These are phyloP conservation scores for Atopsyche davidsoni DNA, from an alignment of 1,140 invertebrate genomes.

Conservation along the genomic window DNA sequence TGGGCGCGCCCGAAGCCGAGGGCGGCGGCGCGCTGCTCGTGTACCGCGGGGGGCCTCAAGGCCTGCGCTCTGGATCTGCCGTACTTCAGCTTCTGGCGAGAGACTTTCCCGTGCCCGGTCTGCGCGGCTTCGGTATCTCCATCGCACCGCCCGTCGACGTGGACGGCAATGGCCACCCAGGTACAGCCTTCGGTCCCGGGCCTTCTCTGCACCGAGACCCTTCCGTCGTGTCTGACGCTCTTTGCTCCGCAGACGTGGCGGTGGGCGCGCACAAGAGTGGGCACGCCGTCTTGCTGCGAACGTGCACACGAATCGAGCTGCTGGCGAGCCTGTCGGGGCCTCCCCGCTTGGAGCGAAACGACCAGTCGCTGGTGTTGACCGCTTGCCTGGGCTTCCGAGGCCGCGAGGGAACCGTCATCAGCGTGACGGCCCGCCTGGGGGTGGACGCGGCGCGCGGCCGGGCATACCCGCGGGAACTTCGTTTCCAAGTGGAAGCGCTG, in stretches of 20 bases:
- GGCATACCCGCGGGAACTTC: too few relatives aligned
- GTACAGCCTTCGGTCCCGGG: slow-evolving; percentile 28
- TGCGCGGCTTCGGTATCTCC: slow-evolving; percentile 48
- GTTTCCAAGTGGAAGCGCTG: too few relatives aligned
- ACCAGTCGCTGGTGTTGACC: background rate
- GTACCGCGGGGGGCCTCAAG: slow-evolving; percentile 44
- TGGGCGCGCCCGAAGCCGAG: slow-evolving; percentile 47
- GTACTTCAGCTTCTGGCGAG: slow-evolving; percentile 36
- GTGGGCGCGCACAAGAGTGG: slow-evolving; percentile 47
- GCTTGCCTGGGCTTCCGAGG: slow-evolving; percentile 2
- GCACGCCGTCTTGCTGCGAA: slow-evolving; percentile 41
- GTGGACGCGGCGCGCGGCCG: too few relatives aligned
- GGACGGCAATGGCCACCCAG: slow-evolving; percentile 42
- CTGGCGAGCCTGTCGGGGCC: slow-evolving; percentile 10
- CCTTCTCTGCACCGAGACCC: slow-evolving; percentile 35
- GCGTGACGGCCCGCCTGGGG: too few relatives aligned
- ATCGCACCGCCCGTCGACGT: slow-evolving; percentile 46
- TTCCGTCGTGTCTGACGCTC: background rate
- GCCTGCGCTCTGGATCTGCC: slow-evolving; percentile 32
- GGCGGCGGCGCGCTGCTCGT: slow-evolving; percentile 48
- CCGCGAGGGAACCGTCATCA: too few relatives aligned
- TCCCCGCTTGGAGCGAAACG: background rate
- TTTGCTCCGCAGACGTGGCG: slow-evolving; percentile 29
- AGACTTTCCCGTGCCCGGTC: slow-evolving; percentile 31
- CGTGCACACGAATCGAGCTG: slow-evolving; percentile 35